Evolutionary conservation across 2,888 invertebrate species (phyloP).

Genomic region (Xylocampa areola): DNA sequence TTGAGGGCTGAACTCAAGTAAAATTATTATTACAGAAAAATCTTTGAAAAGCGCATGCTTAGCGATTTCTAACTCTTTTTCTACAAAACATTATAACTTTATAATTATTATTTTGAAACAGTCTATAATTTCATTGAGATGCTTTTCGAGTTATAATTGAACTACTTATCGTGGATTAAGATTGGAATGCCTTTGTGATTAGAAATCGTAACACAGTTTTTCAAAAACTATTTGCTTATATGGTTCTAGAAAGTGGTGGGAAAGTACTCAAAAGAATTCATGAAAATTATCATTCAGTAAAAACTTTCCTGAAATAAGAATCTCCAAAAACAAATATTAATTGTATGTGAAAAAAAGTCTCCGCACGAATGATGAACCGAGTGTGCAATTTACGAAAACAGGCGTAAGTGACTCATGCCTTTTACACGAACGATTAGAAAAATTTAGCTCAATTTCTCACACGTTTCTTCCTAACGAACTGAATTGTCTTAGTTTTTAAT

Average conservation of each 20-base stretch:
- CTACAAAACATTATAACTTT: too few relatives aligned
- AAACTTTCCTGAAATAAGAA: not conserved
- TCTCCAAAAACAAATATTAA: not conserved
- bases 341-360: not conserved
- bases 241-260: not conserved
- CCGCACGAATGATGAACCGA: not conserved
- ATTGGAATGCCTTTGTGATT: too few relatives aligned
- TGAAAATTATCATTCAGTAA: not conserved
- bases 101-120: too few relatives aligned
- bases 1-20: too few relatives aligned
- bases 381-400: constrained; percentile 15
- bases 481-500: constrained; percentile 19
- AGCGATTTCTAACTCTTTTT: too few relatives aligned
- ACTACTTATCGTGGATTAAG: too few relatives aligned
- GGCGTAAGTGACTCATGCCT: constrained; percentile 25
- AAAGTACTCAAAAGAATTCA: not conserved
- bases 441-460: constrained; percentile 29
- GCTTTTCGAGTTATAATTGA: too few relatives aligned
- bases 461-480: constrained; percentile 20
- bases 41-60: too few relatives aligned
- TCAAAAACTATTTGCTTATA: too few relatives aligned
- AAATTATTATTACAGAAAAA: too few relatives aligned
- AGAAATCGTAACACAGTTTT: too few relatives aligned
- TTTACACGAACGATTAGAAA: constrained; percentile 32
- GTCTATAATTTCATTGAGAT: too few relatives aligned